Evolutionary conservation across 2,113 vertebrate species (phyloP).

Genomic region (Gavialis gangeticus): DNA sequence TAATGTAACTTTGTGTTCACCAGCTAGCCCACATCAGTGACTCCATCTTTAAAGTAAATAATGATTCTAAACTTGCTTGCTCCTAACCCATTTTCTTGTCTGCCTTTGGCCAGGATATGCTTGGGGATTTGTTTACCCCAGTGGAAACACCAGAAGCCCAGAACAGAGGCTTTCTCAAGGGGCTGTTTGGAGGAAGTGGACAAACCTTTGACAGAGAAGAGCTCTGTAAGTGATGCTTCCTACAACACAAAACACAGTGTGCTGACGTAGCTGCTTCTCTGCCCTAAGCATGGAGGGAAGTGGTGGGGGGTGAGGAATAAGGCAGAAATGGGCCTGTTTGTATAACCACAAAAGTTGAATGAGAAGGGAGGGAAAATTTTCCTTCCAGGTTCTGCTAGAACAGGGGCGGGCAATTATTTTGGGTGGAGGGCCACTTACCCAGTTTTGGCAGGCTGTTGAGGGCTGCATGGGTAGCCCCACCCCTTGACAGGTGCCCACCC

Average conservation of each 20-base stretch:
- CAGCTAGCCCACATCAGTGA: neutral
- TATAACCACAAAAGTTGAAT: neutral
- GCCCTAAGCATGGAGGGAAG: too few relatives aligned
- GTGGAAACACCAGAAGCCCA: slow-evolving; percentile 98
- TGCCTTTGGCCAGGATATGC: slow-evolving; percentile 88
- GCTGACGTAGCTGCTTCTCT: too few relatives aligned
- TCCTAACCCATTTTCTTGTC: neutral
- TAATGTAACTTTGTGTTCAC: too few relatives aligned
- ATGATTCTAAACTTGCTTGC: neutral
- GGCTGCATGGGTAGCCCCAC: too few relatives aligned
- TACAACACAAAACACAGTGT: neutral
- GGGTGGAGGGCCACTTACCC: too few relatives aligned
- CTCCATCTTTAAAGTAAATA: neutral
- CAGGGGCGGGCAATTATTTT: too few relatives aligned
- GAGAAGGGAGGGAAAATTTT: neutral
- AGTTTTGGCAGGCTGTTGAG: too few relatives aligned
- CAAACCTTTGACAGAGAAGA: slow-evolving; percentile 97
- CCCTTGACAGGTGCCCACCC: too few relatives aligned
- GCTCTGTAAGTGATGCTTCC: slow-evolving; percentile 87
- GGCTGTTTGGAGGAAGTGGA: slow-evolving; percentile 94
- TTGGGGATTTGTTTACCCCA: slow-evolving; percentile 95
- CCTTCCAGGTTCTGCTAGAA: neutral
- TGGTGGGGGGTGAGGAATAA: too few relatives aligned
- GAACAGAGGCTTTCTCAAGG: slow-evolving; percentile 97
- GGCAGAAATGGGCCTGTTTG: too few relatives aligned